A percentile compares a stretch with the other conserved stretches of the same genome.
Conservation (phyloP, 2,888 invertebrate species). For the Agrilus biguttatus region DNA sequence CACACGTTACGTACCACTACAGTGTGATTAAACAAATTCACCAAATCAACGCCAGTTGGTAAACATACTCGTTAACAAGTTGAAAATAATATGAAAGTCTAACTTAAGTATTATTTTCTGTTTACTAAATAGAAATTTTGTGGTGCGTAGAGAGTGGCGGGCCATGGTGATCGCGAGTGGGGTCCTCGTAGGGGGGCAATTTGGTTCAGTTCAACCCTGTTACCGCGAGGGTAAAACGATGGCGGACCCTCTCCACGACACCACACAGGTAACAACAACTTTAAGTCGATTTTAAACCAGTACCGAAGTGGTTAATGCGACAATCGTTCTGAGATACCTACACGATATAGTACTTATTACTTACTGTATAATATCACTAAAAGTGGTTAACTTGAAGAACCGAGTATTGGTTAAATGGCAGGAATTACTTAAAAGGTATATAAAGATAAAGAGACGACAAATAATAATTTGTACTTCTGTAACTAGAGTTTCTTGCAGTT, state of each 20-base stretch:
- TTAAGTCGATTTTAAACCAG: slow-evolving; percentile 25
- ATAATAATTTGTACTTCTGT: too few relatives aligned
- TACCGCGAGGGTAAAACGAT: slow-evolving; percentile 13
- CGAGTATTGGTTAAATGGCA: too few relatives aligned
- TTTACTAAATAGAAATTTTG: slow-evolving; percentile 25
- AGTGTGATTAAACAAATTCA: slow-evolving; percentile 6
- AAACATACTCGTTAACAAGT: too few relatives aligned
- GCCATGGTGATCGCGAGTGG: slow-evolving; percentile 19
- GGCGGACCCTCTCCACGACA: slow-evolving; percentile 19
- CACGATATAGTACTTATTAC: too few relatives aligned
- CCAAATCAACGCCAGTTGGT: slow-evolving; percentile 3
- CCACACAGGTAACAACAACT: slow-evolving; percentile 28
- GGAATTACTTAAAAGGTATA: too few relatives aligned
- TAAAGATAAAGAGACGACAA: too few relatives aligned
- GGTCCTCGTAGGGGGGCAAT: slow-evolving; percentile 12
- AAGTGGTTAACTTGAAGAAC: too few relatives aligned
- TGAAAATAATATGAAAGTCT: slow-evolving; percentile 5
- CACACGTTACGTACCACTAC: slow-evolving; percentile 2
- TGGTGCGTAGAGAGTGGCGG: slow-evolving; percentile 28
- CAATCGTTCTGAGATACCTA: too few relatives aligned
- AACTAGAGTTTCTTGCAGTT: too few relatives aligned
- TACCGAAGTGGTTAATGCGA: slow-evolving; percentile 10
- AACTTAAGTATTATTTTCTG: slow-evolving; percentile 12
- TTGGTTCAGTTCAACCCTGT: slow-evolving; percentile 6
- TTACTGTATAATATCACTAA: too few relatives aligned